Base-by-base conservation (phyloP, 2,888 invertebrate species). In the Eupeodes latifasciatus region DNA sequence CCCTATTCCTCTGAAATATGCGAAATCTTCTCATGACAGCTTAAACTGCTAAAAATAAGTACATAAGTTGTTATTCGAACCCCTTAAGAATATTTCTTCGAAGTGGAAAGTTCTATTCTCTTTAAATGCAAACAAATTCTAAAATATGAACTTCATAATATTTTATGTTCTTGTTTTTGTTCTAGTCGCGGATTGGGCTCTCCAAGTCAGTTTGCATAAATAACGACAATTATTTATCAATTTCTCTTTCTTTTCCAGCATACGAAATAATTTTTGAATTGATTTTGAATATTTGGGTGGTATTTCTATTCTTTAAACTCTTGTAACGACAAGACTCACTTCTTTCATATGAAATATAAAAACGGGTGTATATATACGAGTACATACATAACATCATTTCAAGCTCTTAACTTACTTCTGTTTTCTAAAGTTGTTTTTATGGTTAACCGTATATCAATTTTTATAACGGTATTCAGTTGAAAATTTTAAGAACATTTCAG, bases 401-500 rank as follows among this genome's bases (percentile, higher is more conserved):
- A 72, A 49, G 7, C 34, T 57, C 72, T 72, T 72, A 44, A 72
- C 57, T 72, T 59, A 66, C 72, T 72, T 69, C 75, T 62, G 76
- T 79, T 79, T 44, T 64, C 55, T 16, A 51, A 55, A 81, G 67
- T 78, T 80, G 66, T 75, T 80, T 87, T 85, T 85, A 81, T 76
- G 55, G 61, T 55, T 27, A 76, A 51, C 49, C 77, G 69, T 88
- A 88, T 85, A 85, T 88, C 77, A 85, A 36, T 64, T 88, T 85
- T 85, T 89, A 81, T 78, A 81, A 89, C 85, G 85, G 84, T 84
- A 89, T 85, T 81, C 81, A 76, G 78, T 71, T 44, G 81, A 77
- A 81, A 79, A 75, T 81, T 82, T 72, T 79, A 72, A 75, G 49
- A 89, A 89, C 79, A 89, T 93, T 93, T 92, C 92, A 93, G 92